Evolutionary conservation across 2,113 vertebrate species (phyloP).

Genomic region (Ictidomys tridecemlineatus): DNA sequence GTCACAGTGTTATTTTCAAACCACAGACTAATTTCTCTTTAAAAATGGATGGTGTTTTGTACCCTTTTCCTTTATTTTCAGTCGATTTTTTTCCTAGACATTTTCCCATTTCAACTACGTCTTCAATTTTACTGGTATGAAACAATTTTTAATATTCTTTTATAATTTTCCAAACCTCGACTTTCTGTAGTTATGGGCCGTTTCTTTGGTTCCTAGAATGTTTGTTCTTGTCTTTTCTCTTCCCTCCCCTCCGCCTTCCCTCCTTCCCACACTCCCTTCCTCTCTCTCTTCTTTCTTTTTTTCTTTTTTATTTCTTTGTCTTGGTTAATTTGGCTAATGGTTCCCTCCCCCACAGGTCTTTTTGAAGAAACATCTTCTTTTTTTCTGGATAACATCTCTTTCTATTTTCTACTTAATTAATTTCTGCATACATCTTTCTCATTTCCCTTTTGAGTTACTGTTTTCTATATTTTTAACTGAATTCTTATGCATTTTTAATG

Average conservation of each 20-base stretch:
- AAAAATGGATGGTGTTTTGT: background rate
- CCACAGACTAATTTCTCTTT: background rate
- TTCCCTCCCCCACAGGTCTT: no score
- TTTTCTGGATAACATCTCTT: background rate
- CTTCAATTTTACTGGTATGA: background rate
- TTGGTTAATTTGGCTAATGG: background rate
- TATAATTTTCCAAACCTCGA: background rate
- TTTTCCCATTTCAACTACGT: background rate
- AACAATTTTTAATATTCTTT: background rate
- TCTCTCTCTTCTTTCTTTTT: no score
- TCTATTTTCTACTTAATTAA: background rate
- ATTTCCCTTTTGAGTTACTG: background rate
- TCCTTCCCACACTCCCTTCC: no score
- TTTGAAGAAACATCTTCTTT: background rate
- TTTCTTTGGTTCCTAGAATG: background rate
- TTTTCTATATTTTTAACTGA: background rate
- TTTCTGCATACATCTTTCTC: no score
- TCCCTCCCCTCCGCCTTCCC: no score
- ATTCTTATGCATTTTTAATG: background rate
- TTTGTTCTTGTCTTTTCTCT: background rate
- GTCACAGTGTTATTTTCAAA: background rate
- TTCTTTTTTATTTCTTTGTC: background rate
- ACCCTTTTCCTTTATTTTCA: background rate
- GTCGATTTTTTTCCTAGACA: background rate
- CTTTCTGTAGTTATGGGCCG: background rate